A percentile compares a stretch with the other conserved stretches of the same genome.
These are phyloP conservation scores for Drosophila guanche DNA, from an alignment of 1,140 invertebrate genomes.

Conservation along the genomic window DNA sequence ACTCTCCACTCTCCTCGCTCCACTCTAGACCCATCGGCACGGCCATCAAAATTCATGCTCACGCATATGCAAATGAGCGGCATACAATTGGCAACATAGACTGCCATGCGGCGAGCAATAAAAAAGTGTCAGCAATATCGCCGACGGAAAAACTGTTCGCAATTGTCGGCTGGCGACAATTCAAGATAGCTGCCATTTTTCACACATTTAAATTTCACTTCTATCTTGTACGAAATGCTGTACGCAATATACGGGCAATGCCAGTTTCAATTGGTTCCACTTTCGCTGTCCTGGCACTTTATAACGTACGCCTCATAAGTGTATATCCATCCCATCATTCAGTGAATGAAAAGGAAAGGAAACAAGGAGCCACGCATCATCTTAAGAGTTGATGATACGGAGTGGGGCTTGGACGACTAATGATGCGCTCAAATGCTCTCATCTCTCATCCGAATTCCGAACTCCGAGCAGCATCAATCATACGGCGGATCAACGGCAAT, in stretches of 20 bases:
- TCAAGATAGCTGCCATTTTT: conserved; percentile 31
- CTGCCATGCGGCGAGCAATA: neutral
- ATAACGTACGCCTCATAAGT: no score
- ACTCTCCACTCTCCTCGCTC: no score
- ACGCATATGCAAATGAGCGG: conserved; percentile 44
- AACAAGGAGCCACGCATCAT: no score
- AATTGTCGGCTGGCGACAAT: conserved; percentile 27
- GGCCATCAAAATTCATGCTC: conserved; percentile 30
- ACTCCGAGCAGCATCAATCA: conserved; percentile 14
- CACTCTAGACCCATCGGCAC: conserved; percentile 8
- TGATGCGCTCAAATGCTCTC: no score
- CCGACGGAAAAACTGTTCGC: conserved; percentile 14
- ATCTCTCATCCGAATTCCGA: neutral
- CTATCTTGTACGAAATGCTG: neutral
- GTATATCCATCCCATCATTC: no score
- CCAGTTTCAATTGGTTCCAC: conserved; percentile 24
- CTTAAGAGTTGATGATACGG: no score
- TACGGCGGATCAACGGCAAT: conserved; percentile 20
- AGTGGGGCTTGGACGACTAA: no score
- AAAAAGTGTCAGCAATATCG: conserved; percentile 7
- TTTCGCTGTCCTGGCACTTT: neutral
- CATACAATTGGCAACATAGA: conserved; percentile 5
- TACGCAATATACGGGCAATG: conserved; percentile 9
- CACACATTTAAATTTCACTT: conserved; percentile 47
- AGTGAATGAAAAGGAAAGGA: no score